phyloP scores from a whole-genome alignment of 2,888 invertebrate species.

The Cryptophagus acutangulus region DNA sequence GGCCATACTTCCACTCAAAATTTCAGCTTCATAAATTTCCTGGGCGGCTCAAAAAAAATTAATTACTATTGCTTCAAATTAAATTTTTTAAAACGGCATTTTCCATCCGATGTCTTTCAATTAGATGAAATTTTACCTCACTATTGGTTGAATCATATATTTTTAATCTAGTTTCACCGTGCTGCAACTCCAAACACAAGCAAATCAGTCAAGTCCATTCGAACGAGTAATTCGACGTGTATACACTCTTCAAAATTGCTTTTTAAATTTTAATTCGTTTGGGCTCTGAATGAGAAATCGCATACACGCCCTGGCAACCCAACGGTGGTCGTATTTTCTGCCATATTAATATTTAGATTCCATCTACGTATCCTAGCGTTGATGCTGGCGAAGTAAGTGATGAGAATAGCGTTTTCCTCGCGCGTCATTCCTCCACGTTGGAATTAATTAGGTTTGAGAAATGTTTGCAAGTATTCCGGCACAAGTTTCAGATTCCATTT shows the following conservation, averaged over 20 bases:
- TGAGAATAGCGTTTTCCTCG: slow-evolving; percentile 3
- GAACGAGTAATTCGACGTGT: slow-evolving; percentile 35
- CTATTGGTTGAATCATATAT: slow-evolving; percentile 24
- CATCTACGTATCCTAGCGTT: slow-evolving; percentile 5
- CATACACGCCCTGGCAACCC: slow-evolving; percentile 13
- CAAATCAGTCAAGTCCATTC: slow-evolving; percentile 33
- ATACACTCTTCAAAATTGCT: slow-evolving; percentile 39
- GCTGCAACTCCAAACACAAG: slow-evolving; percentile 18
- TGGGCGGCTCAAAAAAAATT: no score
- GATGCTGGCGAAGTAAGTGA: slow-evolving; percentile 5
- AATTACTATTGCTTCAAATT: no score
- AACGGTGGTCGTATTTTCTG: no score
- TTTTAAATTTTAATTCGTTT: slow-evolving; percentile 38
- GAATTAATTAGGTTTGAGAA: slow-evolving; percentile 15
- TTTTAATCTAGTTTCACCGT: slow-evolving; percentile 28
- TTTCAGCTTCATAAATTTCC: no score
- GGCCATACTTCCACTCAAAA: no score
- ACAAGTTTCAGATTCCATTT: not conserved
- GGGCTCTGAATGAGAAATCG: not conserved
- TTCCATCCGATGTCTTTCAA: no score
- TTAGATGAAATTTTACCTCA: no score
- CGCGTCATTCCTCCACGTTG: slow-evolving; percentile 11
- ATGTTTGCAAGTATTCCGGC: slow-evolving; percentile 12
- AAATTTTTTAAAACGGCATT: no score
- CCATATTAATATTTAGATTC: slow-evolving; percentile 27